These are phyloP conservation scores for Cyclophora albipunctata DNA, from an alignment of 2,888 invertebrate species.

Conservation along the genomic window DNA sequence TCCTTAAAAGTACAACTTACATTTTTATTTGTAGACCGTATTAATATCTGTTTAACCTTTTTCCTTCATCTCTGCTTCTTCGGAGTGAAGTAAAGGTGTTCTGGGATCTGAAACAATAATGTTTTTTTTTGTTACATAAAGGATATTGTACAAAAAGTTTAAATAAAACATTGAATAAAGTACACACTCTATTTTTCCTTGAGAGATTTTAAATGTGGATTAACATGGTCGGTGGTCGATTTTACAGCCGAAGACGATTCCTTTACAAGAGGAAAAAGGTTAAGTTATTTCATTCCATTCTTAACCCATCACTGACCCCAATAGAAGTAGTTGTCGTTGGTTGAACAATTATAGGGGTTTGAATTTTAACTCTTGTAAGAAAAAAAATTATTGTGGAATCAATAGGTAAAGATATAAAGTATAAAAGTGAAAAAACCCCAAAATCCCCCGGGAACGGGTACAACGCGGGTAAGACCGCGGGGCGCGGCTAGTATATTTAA, in stretches of 20 bases:
- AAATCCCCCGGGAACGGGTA: neutral
- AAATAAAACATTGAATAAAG: neutral
- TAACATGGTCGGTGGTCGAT: too few species aligned
- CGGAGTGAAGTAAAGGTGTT: conserved; percentile 29
- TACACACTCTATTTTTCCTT: neutral
- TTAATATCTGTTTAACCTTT: conserved; percentile 57
- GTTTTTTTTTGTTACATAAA: neutral
- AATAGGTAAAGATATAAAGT: neutral
- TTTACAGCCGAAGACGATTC: too few species aligned
- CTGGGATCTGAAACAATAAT: conserved; percentile 34
- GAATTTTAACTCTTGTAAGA: too few species aligned
- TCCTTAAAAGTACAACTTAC: conserved; percentile 38
- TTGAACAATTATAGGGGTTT: too few species aligned
- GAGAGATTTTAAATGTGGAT: neutral
- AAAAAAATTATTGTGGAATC: too few species aligned
- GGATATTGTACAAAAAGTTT: neutral
- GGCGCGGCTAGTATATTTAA: neutral
- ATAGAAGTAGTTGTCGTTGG: too few species aligned
- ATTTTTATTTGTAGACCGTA: conserved; percentile 54
- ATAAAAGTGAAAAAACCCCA: neutral
- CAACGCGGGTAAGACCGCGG: too few species aligned
- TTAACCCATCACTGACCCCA: too few species aligned
- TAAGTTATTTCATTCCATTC: too few species aligned
- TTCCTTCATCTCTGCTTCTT: conserved; percentile 58
- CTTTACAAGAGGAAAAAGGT: too few species aligned